These are phyloP conservation scores for Strigamia transsilvanica DNA, from an alignment of 2,888 invertebrate species.

Conservation along the genomic window DNA sequence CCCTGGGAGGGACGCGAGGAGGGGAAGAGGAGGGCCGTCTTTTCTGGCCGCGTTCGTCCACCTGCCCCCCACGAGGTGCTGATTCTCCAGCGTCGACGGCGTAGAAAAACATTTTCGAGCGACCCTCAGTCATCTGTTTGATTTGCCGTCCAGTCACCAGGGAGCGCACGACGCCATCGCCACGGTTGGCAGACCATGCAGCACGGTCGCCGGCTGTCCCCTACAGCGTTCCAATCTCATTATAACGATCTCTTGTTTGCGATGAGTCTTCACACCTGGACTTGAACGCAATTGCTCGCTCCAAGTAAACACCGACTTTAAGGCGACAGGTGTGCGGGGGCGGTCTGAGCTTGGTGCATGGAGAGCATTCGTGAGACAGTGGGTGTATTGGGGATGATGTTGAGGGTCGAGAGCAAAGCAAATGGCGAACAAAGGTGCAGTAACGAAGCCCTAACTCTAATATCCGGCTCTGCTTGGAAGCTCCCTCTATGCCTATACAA, in stretches of 20 bases:
- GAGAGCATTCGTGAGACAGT: no score
- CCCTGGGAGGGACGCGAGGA: conserved; percentile 16
- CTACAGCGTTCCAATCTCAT: conserved; percentile 18
- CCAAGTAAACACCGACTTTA: neutral
- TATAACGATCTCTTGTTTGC: neutral
- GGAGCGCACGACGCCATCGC: conserved; percentile 23
- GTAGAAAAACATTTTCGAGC: conserved; percentile 34
- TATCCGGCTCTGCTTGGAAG: conserved; percentile 24
- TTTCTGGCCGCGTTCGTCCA: conserved; percentile 35
- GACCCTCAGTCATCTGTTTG: conserved; percentile 33
- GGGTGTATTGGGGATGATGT: neutral
- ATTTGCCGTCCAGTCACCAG: conserved; percentile 35
- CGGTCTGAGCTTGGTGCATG: neutral
- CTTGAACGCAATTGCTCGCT: neutral
- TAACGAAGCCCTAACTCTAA: conserved; percentile 29
- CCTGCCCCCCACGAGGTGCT: conserved; percentile 38
- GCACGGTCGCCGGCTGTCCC: conserved; percentile 8
- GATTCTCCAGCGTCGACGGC: conserved; percentile 38
- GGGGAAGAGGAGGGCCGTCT: conserved; percentile 30
- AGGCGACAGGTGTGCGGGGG: conserved; percentile 3
- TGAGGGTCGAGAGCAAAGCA: neutral
- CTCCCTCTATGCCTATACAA: conserved; percentile 7
- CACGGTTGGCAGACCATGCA: conserved; percentile 26
- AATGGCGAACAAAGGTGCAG: conserved; percentile 31
- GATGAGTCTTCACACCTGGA: conserved; percentile 7